Conservation (phyloP, 2,113 vertebrate species). For the Oreotragus oreotragus region DNA sequence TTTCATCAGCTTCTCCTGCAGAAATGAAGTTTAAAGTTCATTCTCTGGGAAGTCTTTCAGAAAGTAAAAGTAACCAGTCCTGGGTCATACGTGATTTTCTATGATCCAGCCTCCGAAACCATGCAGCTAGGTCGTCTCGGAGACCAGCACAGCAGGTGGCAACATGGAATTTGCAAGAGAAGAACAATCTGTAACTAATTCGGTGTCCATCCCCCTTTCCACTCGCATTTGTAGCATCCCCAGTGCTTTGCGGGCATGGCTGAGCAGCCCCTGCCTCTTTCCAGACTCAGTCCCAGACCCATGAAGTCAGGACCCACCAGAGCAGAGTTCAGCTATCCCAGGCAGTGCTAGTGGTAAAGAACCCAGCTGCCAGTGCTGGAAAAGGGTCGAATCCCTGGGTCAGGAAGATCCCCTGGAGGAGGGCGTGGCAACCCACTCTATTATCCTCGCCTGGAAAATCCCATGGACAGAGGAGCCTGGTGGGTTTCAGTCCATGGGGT, state of each 20-base stretch:
- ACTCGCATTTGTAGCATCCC: too few relatives aligned
- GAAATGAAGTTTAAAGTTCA: not conserved
- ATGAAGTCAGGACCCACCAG: not conserved
- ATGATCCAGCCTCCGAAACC: not conserved
- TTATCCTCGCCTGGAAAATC: not conserved
- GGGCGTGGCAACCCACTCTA: not conserved
- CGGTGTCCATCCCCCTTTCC: rapidly evolving
- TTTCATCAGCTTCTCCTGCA: not conserved
- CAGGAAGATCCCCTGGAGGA: not conserved
- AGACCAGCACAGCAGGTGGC: not conserved
- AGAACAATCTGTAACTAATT: not conserved
- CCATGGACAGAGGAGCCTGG: not conserved
- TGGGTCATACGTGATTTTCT: not conserved
- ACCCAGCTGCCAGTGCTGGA: not conserved
- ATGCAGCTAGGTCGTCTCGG: not conserved
- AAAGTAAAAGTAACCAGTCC: not conserved
- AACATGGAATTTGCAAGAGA: not conserved
- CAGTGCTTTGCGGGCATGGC: not conserved
- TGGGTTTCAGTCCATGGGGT: not conserved
- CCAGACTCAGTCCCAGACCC: not conserved
- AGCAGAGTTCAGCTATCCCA: rapidly evolving
- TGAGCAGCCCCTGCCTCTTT: not conserved
- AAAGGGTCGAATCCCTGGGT: not conserved
- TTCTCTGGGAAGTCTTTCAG: not conserved
- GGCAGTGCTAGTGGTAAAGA: not conserved